Evolutionary conservation across 1,140 invertebrate species (phyloP), one percentile per base, ranked within the genome.

Genomic region (Drosophila pallidifrons): DNA sequence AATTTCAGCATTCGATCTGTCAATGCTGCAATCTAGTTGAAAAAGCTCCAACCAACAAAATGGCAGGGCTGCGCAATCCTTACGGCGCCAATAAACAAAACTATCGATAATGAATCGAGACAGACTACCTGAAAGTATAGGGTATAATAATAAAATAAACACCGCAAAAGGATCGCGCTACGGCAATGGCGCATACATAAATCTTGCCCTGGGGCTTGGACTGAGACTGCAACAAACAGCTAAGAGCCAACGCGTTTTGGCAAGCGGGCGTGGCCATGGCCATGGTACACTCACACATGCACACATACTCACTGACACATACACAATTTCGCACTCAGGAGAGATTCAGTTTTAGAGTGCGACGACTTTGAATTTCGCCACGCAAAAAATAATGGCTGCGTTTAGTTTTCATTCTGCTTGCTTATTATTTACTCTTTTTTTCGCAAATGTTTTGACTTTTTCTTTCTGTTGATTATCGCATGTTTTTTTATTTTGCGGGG

Each of bases 351-450:
- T 59, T 7, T 59, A 25, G 30, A 66, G 54, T 59, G 35, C 61
- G 57, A 57, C 60, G 69, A 77, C 79, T 87, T 86, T 87, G 79
- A 86, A 86, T 89, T 88, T 89, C 77, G 85, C 83, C 83, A 87
- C 83, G 75, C 69, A 86, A 86, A 38, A 25, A 8, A 38, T 32
- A 38, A 86, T 81, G 71, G 64, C 74, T 66, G 70, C 70, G 69
- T 52, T 82, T 82, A 71, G 66, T 77, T 87, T 87, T 77, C 60
- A 70, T 82, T 81, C 60, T 75, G 52, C 58, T 71, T 65, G 63
- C 63, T 73, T 68, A 74, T 68, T 66, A 55, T 43, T 59, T 64
- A 28, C 16, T 64, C 32, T 58, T 69, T 28, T 57, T 58, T 69
- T 28, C 49, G 41, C 16, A 45, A 58, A 43, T 47, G 32, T 45